Evolutionary conservation across 1,140 invertebrate genomes (phyloP).

Genomic region (Trichonephila clavata): DNA sequence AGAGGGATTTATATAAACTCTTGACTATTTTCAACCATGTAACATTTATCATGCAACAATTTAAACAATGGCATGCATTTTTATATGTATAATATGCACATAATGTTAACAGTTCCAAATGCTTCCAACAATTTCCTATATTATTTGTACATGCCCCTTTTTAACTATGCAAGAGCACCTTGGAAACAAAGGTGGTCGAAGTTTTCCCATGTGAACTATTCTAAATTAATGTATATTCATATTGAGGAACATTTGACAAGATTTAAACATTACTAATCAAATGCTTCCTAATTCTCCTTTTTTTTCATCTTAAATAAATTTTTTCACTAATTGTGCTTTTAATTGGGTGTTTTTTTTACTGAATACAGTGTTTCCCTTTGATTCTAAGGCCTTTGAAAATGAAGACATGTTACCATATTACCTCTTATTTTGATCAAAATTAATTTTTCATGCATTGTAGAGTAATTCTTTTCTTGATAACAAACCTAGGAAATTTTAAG

Average conservation of each 20-base stretch:
- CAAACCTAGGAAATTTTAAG: too few relatives aligned
- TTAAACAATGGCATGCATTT: constrained; percentile 6
- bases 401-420: background rate
- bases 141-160: constrained; percentile 12
- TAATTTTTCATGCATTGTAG: background rate
- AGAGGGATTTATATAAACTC: constrained; percentile 22
- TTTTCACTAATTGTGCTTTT: background rate
- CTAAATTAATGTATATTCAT: background rate
- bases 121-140: background rate
- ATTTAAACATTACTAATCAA: background rate
- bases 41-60: constrained; percentile 31
- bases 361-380: background rate
- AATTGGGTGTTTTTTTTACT: background rate
- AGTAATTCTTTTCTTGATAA: too few relatives aligned
- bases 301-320: background rate
- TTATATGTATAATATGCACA: background rate
- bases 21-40: background rate
- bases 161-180: background rate
- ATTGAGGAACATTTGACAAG: background rate
- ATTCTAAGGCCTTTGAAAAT: background rate
- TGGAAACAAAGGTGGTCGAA: background rate
- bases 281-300: background rate
- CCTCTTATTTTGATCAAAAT: background rate
- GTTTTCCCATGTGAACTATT: background rate
- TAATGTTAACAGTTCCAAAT: constrained; percentile 8